Evolutionary conservation across 2,888 invertebrate genomes (phyloP).

Genomic region (Thyatira batis): DNA sequence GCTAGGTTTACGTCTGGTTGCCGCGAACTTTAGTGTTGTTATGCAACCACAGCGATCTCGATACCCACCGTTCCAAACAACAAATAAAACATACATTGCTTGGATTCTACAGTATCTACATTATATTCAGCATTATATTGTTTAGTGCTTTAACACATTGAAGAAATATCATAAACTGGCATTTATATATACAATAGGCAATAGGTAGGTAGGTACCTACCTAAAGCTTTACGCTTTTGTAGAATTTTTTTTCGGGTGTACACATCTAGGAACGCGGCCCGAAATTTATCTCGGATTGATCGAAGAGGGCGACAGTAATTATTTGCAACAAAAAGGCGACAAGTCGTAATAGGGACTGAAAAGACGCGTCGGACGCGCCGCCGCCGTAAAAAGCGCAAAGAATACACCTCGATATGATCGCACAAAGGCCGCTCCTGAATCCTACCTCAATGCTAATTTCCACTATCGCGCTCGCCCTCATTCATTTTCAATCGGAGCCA

Average conservation of each 20-base stretch:
- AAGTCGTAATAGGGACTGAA: constrained; percentile 74
- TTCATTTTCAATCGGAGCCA: constrained; percentile 82
- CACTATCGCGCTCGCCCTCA: constrained; percentile 82
- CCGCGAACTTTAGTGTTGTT: not conserved
- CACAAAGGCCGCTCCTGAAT: constrained; percentile 81
- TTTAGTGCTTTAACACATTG: not conserved
- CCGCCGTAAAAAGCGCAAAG: constrained; percentile 81
- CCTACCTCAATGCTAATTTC: constrained; percentile 83
- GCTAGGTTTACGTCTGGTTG: constrained; percentile 4
- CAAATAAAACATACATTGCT: not conserved
- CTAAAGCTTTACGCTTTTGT: not conserved
- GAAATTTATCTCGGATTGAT: constrained; percentile 44
- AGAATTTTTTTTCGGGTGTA: not conserved
- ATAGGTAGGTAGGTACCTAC: not conserved
- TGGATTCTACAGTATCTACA: no score
- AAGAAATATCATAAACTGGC: not conserved
- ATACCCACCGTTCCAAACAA: not conserved
- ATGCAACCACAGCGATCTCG: not conserved
- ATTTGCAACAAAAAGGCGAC: constrained; percentile 75
- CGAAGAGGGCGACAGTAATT: constrained; percentile 66
- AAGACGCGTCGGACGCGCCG: constrained; percentile 63
- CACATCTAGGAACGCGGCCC: constrained; percentile 19
- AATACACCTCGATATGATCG: constrained; percentile 83
- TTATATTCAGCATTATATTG: not conserved
- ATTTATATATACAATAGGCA: no score